Evolutionary conservation across 2,113 vertebrate genomes (phyloP).

Genomic region (Marmota flaviventris): DNA sequence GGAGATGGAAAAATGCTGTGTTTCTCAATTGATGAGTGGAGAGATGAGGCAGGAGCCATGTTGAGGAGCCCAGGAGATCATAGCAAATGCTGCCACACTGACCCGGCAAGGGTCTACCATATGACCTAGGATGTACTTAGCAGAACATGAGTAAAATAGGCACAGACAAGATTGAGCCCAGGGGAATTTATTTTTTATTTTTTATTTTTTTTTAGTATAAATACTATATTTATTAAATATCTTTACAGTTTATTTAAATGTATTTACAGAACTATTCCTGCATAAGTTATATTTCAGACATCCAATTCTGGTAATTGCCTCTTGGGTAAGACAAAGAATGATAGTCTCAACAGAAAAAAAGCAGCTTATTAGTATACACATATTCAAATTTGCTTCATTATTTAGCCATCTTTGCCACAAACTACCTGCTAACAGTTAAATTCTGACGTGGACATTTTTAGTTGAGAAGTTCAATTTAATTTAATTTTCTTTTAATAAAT

Average conservation of each 20-base stretch:
- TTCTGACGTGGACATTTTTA: constrained; percentile 66
- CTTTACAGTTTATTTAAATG: constrained; percentile 94
- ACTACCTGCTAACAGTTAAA: constrained; percentile 78
- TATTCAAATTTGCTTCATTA: constrained; percentile 79
- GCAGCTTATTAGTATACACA: constrained; percentile 86
- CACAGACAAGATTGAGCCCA: no score
- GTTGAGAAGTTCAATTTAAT: constrained; percentile 60
- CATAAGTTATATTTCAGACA: constrained; percentile 92
- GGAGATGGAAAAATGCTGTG: no score
- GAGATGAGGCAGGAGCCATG: no score
- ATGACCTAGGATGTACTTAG: no score
- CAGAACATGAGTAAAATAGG: no score
- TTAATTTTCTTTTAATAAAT: constrained; percentile 57
- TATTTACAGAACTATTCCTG: constrained; percentile 93
- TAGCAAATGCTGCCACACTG: no score
- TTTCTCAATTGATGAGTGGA: no score
- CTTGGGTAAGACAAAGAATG: constrained; percentile 88
- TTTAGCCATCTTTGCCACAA: constrained; percentile 84
- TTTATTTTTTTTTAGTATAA: no score
- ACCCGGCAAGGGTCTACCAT: no score
- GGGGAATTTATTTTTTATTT: no score
- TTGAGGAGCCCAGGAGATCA: no score
- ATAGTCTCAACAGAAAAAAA: constrained; percentile 88
- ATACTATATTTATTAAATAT: constrained; percentile 99
- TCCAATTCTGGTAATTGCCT: constrained; percentile 89